These are phyloP conservation scores for Macaria liturata DNA, from an alignment of 2,888 invertebrate species.

Conservation along the genomic window DNA sequence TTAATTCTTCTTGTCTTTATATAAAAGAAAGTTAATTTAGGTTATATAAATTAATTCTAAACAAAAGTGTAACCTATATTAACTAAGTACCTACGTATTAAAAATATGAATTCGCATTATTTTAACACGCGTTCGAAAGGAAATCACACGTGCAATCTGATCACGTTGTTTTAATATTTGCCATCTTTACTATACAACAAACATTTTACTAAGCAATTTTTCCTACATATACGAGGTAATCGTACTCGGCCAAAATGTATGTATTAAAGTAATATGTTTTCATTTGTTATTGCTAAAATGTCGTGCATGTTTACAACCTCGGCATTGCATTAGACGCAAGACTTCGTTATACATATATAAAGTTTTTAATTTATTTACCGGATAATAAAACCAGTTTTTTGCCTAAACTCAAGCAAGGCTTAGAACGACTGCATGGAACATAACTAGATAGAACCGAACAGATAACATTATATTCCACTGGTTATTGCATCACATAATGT, in stretches of 20 bases:
- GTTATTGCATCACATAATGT: conserved; percentile 24
- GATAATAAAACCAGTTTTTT: neutral
- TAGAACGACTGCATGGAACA: neutral
- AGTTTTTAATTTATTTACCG: too few species aligned
- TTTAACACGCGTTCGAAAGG: neutral
- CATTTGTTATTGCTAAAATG: conserved; percentile 1
- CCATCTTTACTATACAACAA: neutral
- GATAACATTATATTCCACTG: conserved; percentile 18
- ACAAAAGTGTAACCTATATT: too few species aligned
- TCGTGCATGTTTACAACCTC: conserved; percentile 7
- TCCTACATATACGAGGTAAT: neutral
- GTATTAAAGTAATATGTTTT: neutral
- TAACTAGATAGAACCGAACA: conserved; percentile 12
- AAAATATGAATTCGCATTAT: neutral
- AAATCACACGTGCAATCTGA: conserved; percentile 1
- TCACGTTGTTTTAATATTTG: conserved; percentile 1
- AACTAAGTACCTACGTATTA: neutral
- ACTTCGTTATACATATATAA: neutral
- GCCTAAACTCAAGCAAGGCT: conserved; percentile 12
- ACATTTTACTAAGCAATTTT: neutral
- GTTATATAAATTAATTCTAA: too few species aligned
- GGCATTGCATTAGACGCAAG: conserved; percentile 7
- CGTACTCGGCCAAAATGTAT: conserved; percentile 2
- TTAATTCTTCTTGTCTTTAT: too few species aligned
- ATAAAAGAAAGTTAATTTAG: too few species aligned